Evolutionary conservation across 2,888 invertebrate genomes (phyloP).

Genomic region (Himalopsyche kuldschensis): DNA sequence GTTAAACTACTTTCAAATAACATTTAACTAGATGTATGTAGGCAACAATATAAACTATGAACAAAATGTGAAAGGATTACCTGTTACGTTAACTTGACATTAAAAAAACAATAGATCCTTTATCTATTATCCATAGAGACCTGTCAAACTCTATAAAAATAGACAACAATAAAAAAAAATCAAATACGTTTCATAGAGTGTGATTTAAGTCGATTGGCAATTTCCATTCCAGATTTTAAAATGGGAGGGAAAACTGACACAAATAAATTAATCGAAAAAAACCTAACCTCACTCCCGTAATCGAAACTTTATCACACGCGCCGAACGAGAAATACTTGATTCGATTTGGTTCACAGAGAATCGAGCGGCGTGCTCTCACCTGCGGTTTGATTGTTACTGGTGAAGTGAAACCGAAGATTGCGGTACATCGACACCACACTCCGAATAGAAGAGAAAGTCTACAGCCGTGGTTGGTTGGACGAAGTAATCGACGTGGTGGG

Average conservation of each 20-base stretch:
- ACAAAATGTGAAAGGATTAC: neutral
- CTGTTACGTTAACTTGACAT: neutral
- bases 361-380: conserved; percentile 45
- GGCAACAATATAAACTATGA: no score
- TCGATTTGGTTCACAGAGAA: neutral
- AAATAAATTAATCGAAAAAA: neutral
- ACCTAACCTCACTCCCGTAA: conserved; percentile 1
- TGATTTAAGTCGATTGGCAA: neutral
- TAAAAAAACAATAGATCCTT: neutral
- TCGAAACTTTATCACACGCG: conserved; percentile 40
- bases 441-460: conserved; percentile 61
- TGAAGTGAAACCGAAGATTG: conserved; percentile 34
- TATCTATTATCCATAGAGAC: neutral
- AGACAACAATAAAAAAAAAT: neutral
- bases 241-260: neutral
- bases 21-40: no score
- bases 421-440: conserved; percentile 43
- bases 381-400: conserved; percentile 46
- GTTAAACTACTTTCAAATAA: no score
- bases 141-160: neutral
- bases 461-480: conserved; percentile 57
- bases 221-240: neutral
- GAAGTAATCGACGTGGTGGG: conserved; percentile 45
- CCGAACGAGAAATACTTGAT: conserved; percentile 2
- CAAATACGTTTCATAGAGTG: neutral